Evolutionary conservation across 2,113 vertebrate genomes (phyloP).

Genomic region (Oryzias curvinotus): DNA sequence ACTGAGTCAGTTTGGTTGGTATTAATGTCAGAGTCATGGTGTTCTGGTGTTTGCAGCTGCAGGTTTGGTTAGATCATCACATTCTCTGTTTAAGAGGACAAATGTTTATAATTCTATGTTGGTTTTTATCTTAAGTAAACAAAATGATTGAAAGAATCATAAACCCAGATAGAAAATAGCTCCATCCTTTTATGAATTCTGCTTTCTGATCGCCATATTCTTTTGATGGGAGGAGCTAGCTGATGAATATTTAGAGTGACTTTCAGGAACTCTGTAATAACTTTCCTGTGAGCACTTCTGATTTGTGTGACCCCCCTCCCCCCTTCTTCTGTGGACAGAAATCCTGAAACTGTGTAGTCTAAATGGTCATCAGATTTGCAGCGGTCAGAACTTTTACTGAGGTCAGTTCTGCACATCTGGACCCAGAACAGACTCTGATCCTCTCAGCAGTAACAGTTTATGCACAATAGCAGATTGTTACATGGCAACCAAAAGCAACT

Average conservation of each 20-base stretch:
- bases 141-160: background rate
- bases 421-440: conserved; percentile 20
- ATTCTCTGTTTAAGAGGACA: too few species aligned
- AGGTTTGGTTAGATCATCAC: too few species aligned
- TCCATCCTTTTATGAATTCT: conserved; percentile 8
- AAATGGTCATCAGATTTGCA: conserved; percentile 19
- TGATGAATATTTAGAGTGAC: conserved; percentile 27
- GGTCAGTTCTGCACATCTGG: conserved; percentile 46
- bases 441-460: conserved; percentile 6
- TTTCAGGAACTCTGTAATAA: background rate
- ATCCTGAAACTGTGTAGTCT: background rate
- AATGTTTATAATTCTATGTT: too few species aligned
- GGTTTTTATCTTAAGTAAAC: too few species aligned
- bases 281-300: background rate
- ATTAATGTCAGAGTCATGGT: too few species aligned
- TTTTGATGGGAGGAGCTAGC: background rate
- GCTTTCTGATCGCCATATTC: background rate
- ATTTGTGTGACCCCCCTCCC: background rate
- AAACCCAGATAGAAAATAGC: background rate
- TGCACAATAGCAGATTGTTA: conserved; percentile 10
- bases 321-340: background rate
- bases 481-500: conserved; percentile 9
- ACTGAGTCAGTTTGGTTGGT: too few species aligned
- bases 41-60: too few species aligned
- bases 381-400: conserved; percentile 6